Conservation (phyloP, 2,888 invertebrate genomes). For the Stenurella melanura region DNA sequence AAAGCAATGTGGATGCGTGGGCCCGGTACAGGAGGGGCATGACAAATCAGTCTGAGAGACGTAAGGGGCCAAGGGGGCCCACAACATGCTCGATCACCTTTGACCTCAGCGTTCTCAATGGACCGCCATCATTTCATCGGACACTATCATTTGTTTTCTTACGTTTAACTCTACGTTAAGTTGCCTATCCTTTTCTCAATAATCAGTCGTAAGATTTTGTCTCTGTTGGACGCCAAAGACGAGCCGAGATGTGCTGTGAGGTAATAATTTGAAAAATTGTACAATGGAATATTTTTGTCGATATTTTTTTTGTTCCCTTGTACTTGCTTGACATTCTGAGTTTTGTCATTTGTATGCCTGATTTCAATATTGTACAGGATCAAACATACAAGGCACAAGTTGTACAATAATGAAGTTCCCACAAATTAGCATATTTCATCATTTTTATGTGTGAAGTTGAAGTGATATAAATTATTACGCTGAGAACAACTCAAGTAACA, state of each 20-base stretch:
- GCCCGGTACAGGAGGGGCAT: constrained; percentile 69
- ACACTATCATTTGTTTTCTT: constrained; percentile 70
- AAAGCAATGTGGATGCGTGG: constrained; percentile 68
- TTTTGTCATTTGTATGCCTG: constrained; percentile 48
- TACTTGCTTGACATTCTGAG: constrained; percentile 41
- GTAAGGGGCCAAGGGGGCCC: constrained; percentile 59
- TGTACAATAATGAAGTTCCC: constrained; percentile 35
- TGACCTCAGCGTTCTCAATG: constrained; percentile 71
- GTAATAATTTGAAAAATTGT: constrained; percentile 44
- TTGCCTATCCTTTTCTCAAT: constrained; percentile 39
- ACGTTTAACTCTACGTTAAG: constrained; percentile 52
- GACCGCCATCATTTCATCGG: constrained; percentile 71
- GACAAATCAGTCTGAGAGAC: constrained; percentile 69
- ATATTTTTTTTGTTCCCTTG: constrained; percentile 50
- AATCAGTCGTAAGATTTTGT: background rate
- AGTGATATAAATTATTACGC: constrained; percentile 23
- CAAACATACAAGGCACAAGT: constrained; percentile 45
- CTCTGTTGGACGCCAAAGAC: constrained; percentile 1
- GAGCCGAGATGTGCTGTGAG: constrained; percentile 2
- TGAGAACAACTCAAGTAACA: constrained; percentile 4
- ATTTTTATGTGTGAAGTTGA: constrained; percentile 34
- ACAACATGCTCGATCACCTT: constrained; percentile 71
- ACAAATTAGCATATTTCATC: constrained; percentile 39
- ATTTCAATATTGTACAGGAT: constrained; percentile 53
- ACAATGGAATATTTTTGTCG: constrained; percentile 53